These are phyloP conservation scores for Caenorhabditis parvicauda DNA, from an alignment of 2,888 invertebrate genomes.

Conservation along the genomic window DNA sequence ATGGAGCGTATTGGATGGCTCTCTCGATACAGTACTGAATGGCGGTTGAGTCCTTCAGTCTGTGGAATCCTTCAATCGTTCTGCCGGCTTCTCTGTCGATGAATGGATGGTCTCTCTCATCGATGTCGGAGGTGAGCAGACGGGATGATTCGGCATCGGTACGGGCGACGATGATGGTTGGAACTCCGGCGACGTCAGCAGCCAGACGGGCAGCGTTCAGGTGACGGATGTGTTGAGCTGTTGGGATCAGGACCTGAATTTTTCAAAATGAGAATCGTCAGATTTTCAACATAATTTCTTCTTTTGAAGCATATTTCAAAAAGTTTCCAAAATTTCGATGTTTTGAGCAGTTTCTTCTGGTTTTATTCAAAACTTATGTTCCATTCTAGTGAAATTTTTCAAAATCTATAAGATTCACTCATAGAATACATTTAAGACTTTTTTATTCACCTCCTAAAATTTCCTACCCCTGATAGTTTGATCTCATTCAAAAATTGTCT, in stretches of 20 bases:
- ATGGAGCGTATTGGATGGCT: conserved; percentile 60
- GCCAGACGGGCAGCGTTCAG: conserved; percentile 64
- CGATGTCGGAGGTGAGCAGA: conserved; percentile 63
- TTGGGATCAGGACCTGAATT: conserved; percentile 62
- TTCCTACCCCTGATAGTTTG: too few species aligned
- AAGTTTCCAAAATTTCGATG: too few species aligned
- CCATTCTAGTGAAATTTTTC: too few species aligned
- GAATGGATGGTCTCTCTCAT: conserved; percentile 62
- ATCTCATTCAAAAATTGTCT: too few species aligned
- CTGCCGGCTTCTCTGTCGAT: conserved; percentile 61
- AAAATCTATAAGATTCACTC: too few species aligned
- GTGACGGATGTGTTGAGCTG: conserved; percentile 63
- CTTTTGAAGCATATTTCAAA: too few species aligned
- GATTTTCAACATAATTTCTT: neutral
- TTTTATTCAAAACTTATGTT: too few species aligned
- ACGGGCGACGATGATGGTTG: conserved; percentile 63
- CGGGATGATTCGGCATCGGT: conserved; percentile 64
- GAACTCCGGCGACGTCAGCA: conserved; percentile 63
- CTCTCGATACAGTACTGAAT: conserved; percentile 63
- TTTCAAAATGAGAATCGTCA: neutral
- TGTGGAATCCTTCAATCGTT: conserved; percentile 63
- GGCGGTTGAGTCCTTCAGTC: conserved; percentile 49
- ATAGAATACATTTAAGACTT: too few species aligned
- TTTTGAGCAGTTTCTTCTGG: too few species aligned
- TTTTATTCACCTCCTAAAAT: too few species aligned